phyloP scores from a whole-genome alignment of 2,888 invertebrate species.

The Entomobrya proxima region DNA sequence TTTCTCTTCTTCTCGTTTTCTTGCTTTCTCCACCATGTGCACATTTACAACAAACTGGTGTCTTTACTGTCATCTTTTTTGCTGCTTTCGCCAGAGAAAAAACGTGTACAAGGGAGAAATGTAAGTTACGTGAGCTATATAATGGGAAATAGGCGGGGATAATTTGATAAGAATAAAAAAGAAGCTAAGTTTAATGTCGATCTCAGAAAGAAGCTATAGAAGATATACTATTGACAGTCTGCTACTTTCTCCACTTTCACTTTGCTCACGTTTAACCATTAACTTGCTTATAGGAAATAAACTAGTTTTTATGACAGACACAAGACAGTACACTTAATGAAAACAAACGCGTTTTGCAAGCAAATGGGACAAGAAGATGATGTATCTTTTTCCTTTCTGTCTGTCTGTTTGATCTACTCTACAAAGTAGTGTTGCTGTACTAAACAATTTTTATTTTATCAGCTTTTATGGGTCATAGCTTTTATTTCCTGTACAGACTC shows the following conservation, averaged over 20 bases:
- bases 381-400: neutral
- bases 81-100: neutral
- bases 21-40: neutral
- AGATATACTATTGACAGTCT: conserved; percentile 17
- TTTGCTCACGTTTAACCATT: neutral
- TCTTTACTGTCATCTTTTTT: neutral
- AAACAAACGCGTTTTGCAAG: conserved; percentile 33
- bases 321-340: conserved; percentile 41
- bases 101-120: neutral
- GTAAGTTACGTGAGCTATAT: too few species aligned
- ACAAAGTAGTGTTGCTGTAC: too few species aligned
- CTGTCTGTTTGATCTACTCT: too few species aligned
- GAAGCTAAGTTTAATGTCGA: conserved; percentile 44
- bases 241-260: neutral
- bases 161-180: conserved; percentile 62
- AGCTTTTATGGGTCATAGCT: conserved; percentile 41
- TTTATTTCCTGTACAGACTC: neutral
- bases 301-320: conserved; percentile 27
- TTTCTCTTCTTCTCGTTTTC: neutral
- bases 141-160: conserved; percentile 51
- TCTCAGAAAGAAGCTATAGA: neutral
- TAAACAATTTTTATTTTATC: conserved; percentile 27
- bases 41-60: too few species aligned
- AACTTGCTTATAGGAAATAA: too few species aligned
- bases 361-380: neutral